phyloP scores from a whole-genome alignment of 1,140 invertebrate species.

The Cydia splendana region DNA sequence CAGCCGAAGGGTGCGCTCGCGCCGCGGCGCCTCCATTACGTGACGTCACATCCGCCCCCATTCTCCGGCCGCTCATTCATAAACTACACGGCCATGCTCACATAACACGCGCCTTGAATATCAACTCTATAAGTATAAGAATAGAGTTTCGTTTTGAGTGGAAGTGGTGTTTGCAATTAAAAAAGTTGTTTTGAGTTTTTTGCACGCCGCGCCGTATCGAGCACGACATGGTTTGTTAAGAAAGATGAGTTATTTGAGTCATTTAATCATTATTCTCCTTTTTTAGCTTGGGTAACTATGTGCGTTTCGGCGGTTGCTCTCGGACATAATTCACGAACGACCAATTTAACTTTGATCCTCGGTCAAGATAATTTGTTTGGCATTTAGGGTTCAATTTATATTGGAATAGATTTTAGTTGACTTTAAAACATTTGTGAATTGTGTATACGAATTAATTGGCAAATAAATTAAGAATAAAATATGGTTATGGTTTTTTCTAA shows the following conservation, averaged over 20 bases:
- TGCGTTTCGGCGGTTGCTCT: neutral
- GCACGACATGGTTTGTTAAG: conserved; percentile 30
- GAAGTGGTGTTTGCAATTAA: neutral
- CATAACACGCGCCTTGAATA: neutral
- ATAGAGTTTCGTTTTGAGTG: neutral
- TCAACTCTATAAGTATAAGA: neutral
- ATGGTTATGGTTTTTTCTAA: conserved; percentile 1
- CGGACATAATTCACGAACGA: neutral
- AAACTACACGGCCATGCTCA: conserved; percentile 8
- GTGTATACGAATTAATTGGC: neutral
- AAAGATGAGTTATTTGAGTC: conserved; percentile 26
- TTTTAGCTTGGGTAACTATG: neutral
- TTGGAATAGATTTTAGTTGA: neutral
- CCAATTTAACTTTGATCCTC: neutral
- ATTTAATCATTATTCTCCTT: neutral
- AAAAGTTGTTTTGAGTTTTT: conserved; percentile 25
- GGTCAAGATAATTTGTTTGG: neutral
- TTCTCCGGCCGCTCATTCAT: conserved; percentile 28
- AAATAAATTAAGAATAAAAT: neutral
- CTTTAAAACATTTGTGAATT: neutral
- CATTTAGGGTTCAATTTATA: neutral
- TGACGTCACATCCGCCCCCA: conserved; percentile 31
- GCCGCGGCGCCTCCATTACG: neutral
- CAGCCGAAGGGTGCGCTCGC: conserved; percentile 6
- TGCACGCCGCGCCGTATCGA: neutral